Evolutionary conservation across 2,888 invertebrate species (phyloP).

Genomic region (Chymomyza caudatula): DNA sequence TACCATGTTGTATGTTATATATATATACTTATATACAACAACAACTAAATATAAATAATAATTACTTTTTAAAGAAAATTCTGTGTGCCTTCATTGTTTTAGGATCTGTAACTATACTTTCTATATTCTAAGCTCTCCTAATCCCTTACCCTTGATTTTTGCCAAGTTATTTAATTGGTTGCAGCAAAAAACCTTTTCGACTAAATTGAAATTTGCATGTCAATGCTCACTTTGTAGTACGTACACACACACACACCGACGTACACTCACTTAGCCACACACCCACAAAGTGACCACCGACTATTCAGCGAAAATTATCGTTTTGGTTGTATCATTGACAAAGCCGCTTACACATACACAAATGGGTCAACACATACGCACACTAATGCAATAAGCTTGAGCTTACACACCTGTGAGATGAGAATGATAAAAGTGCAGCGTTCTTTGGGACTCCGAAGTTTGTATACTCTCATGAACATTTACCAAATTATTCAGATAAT

Average conservation of each 20-base stretch:
- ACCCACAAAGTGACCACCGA: conserved; percentile 12
- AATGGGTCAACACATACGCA: neutral
- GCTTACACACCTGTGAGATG: neutral
- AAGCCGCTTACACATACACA: conserved; percentile 12
- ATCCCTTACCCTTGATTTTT: neutral
- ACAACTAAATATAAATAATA: neutral
- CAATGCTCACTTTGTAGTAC: conserved; percentile 49
- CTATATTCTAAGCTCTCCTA: neutral
- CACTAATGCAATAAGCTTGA: neutral
- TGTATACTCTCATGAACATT: too few species aligned
- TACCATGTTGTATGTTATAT: too few species aligned
- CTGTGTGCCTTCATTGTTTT: neutral
- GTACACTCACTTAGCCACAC: neutral
- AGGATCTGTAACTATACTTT: neutral
- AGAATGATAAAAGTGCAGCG: neutral
- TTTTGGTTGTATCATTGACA: conserved; percentile 53
- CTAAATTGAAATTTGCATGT: conserved; percentile 67
- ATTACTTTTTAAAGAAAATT: neutral
- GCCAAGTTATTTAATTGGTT: conserved; percentile 18
- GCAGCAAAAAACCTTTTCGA: conserved; percentile 49
- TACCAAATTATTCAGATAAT: too few species aligned
- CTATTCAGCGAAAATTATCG: conserved; percentile 54
- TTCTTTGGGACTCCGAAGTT: neutral
- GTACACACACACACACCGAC: neutral
- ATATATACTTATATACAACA: neutral